These are phyloP conservation scores for Corydoras sp. DNA, from an alignment of 2,113 vertebrate genomes.

Conservation along the genomic window DNA sequence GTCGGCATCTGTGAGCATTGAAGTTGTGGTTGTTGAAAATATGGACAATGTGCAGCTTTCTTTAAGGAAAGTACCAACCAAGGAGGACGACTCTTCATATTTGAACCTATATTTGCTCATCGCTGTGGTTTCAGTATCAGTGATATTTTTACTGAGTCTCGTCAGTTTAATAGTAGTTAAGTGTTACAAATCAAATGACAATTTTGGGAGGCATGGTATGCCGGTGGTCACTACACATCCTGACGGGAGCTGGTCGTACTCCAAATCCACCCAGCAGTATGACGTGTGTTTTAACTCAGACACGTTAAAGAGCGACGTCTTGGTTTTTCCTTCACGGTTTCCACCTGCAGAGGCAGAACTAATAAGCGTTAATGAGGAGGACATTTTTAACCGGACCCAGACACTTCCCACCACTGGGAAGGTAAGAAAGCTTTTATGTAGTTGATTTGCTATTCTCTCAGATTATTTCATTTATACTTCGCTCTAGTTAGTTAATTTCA, in stretches of 20 bases:
- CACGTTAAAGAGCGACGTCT: slow-evolving; percentile 40
- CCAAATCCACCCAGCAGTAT: slow-evolving; percentile 41
- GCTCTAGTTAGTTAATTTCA: no score
- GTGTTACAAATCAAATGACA: slow-evolving; percentile 41
- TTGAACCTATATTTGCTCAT: slow-evolving; percentile 67
- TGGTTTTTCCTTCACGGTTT: slow-evolving; percentile 38
- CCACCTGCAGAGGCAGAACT: slow-evolving; percentile 35
- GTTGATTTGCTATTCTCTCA: neutral
- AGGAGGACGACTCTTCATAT: slow-evolving; percentile 48
- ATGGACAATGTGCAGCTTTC: slow-evolving; percentile 55
- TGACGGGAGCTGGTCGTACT: slow-evolving; percentile 44
- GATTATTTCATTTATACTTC: neutral
- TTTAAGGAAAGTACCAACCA: slow-evolving; percentile 59
- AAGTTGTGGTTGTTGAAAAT: slow-evolving; percentile 59
- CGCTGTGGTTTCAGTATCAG: slow-evolving; percentile 63
- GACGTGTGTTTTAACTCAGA: slow-evolving; percentile 44
- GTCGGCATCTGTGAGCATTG: slow-evolving; percentile 64
- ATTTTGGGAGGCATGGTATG: slow-evolving; percentile 38
- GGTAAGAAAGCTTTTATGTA: slow-evolving; percentile 10
- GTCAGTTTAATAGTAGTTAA: slow-evolving; percentile 44
- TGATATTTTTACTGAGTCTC: slow-evolving; percentile 57
- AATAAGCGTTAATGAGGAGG: slow-evolving; percentile 41
- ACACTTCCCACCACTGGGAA: slow-evolving; percentile 33
- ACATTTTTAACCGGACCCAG: slow-evolving; percentile 26
- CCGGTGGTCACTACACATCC: slow-evolving; percentile 43